phyloP scores from a whole-genome alignment of 2,797 vertebrate species.

The Anisognathus igniventris region DNA sequence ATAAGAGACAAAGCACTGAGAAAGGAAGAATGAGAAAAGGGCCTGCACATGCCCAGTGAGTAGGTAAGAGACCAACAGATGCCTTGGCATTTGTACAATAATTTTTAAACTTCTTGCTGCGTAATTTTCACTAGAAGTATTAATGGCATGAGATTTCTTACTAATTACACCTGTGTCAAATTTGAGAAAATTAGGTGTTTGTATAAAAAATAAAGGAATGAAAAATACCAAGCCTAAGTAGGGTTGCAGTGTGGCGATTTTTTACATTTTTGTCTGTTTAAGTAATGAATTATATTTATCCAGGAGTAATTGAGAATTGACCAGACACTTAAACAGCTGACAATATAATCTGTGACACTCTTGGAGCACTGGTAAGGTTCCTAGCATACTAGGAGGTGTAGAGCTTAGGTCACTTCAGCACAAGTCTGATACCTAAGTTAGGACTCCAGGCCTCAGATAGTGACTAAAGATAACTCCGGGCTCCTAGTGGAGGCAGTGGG shows the following conservation, averaged over 20 bases:
- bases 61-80: not conserved
- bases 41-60: not conserved
- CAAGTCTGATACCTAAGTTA: not conserved
- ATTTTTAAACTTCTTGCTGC: not conserved
- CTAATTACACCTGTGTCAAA: not conserved
- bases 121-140: not conserved
- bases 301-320: not conserved
- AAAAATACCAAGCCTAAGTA: not conserved
- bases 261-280: not conserved
- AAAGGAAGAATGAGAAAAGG: not conserved
- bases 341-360: not conserved
- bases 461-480: not conserved
- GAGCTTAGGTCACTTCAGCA: not conserved
- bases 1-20: not conserved
- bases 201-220: not conserved
- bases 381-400: not conserved
- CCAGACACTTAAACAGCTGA: not conserved
- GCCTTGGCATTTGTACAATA: not conserved
- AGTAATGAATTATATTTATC: not conserved
- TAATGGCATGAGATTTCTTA: not conserved
- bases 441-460: not conserved
- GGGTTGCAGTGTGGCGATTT: fast-evolving
- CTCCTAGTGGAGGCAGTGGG: not conserved
- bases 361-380: not conserved
- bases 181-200: not conserved